These are phyloP conservation scores for Apostichopus japonicus DNA, from an alignment of 35 echinoderm and acorn worm genomes.

Conservation along the genomic window DNA sequence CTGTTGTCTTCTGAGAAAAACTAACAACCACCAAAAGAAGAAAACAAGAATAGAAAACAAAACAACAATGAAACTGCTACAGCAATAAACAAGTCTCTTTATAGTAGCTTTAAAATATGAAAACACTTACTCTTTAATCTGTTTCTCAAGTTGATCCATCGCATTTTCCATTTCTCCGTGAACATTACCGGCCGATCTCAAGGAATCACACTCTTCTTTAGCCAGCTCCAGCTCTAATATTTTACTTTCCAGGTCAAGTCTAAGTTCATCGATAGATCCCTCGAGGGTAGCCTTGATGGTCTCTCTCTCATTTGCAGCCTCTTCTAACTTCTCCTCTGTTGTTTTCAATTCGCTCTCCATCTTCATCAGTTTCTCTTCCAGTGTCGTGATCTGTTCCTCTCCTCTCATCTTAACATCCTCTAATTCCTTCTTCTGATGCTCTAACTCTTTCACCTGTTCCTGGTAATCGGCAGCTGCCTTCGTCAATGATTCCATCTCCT, in stretches of 20 bases:
- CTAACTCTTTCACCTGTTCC: background rate
- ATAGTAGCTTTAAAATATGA: background rate
- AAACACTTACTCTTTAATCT: conserved; percentile 29
- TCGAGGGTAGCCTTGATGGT: background rate
- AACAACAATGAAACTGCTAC: no score
- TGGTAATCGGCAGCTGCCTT: background rate
- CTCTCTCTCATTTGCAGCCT: background rate
- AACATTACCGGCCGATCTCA: background rate
- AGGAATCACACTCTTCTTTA: background rate
- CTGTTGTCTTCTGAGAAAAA: no score
- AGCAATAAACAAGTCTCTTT: no score
- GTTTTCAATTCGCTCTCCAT: background rate
- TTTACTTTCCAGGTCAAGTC: background rate
- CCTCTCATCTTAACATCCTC: background rate
- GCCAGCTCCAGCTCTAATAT: background rate
- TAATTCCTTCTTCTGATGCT: background rate
- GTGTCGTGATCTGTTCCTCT: background rate
- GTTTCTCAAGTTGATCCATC: background rate
- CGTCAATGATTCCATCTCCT: conserved; percentile 8
- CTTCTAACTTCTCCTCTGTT: conserved; percentile 8
- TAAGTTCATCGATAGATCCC: background rate
- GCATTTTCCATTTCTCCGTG: background rate
- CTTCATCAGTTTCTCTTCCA: background rate
- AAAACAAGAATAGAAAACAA: no score
- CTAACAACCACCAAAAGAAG: no score